Evolutionary conservation across 2,113 vertebrate species (phyloP), one percentile per base, ranked within the genome.

Genomic region (Labeo catla): DNA sequence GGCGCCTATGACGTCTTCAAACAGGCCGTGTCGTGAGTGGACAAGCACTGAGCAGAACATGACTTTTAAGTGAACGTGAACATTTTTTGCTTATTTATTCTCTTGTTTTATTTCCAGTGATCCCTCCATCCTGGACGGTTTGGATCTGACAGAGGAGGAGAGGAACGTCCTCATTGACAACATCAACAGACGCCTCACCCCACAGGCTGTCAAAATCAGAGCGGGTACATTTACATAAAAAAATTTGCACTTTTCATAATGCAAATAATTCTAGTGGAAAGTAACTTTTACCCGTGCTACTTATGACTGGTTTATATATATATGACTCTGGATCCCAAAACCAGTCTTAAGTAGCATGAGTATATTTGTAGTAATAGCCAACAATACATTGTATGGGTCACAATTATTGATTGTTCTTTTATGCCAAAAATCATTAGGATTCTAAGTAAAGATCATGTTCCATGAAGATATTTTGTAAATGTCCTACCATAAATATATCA

Each of bases 1-100:
- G 98, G 98, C 15, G 98, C 98, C 74, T 99, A 99, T 0, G 98
- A 99, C 86, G 98, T 97, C 76, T 99, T 99, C 95, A 99, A 99
- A 89, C 98, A 98, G 76, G 98, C 98, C 9, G 98, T 99, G 84
- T 97, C 98, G 98, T 99, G 95, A 98, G 97, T 92, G 36, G n/a
- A 3, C 2, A 23, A 45, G 70, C 39, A 39, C 28, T 28, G 28
- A 28, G 28, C 28, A 28, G 28, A 28, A 28, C 28, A 28, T 28
- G 28, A 28, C 28, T 28, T 28, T 28, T 28, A 28, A 39, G 39
- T 39, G 39, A 72, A 76, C 2, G 12, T 4, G 11, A 28, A 36
- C 10, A 13, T 34, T 0, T 34, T 23, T 74, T 11, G 23, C 5
- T 49, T 23, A 12, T 10, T 13, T 50, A 0, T 3, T 39, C 6